These are phyloP conservation scores for Agrypnia vestita DNA, from an alignment of 1,140 invertebrate species.

Conservation along the genomic window DNA sequence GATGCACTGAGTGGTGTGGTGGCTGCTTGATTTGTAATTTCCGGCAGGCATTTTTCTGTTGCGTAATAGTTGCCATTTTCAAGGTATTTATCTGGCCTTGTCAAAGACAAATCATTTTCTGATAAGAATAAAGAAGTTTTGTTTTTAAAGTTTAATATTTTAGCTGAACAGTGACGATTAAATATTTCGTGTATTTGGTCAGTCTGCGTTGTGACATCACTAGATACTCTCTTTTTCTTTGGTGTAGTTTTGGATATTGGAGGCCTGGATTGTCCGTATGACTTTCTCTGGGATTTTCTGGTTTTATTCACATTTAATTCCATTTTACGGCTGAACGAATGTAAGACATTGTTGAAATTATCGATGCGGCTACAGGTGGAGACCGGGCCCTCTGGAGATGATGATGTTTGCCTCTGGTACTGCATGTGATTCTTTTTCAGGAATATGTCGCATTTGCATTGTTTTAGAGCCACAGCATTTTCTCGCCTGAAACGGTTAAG, in stretches of 20 bases:
- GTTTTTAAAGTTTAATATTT: no score
- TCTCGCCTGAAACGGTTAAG: conserved; percentile 64
- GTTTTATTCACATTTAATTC: conserved; percentile 28
- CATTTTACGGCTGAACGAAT: conserved; percentile 48
- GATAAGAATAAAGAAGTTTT: no score
- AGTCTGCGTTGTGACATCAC: conserved; percentile 19
- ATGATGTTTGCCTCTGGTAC: conserved; percentile 66
- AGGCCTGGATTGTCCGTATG: conserved; percentile 28
- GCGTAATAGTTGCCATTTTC: no score
- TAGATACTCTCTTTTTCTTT: conserved; percentile 33
- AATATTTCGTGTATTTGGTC: not conserved
- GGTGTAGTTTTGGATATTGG: conserved; percentile 9
- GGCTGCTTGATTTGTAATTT: no score
- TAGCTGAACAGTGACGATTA: not conserved
- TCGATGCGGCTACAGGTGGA: conserved; percentile 43
- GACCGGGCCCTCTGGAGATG: conserved; percentile 65
- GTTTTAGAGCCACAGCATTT: conserved; percentile 63
- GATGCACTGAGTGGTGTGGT: no score
- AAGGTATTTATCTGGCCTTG: no score
- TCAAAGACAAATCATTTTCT: no score
- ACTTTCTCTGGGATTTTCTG: conserved; percentile 48
- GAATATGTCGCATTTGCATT: conserved; percentile 65
- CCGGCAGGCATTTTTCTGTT: no score
- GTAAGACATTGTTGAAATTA: conserved; percentile 40
- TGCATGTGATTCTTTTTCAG: conserved; percentile 64